These are phyloP conservation scores for Dascyllus trimaculatus DNA, from an alignment of 2,113 vertebrate species.

Conservation along the genomic window DNA sequence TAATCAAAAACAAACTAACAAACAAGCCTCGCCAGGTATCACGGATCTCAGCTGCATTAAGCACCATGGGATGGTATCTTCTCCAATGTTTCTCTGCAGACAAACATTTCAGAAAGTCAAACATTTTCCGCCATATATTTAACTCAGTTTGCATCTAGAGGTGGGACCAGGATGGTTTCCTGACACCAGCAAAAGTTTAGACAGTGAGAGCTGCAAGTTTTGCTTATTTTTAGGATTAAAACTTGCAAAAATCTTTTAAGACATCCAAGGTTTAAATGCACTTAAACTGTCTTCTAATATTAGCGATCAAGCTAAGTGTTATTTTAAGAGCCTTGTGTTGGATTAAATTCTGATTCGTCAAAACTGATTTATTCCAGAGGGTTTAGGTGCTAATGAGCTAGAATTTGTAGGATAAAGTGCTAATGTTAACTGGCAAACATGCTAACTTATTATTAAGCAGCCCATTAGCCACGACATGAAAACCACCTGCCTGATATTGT, in stretches of 20 bases:
- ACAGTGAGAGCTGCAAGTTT: background rate
- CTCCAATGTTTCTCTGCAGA: background rate
- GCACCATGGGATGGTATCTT: background rate
- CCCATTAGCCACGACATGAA: too few relatives aligned
- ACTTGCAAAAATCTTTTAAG: background rate
- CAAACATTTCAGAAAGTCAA: background rate
- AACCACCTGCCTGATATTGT: too few relatives aligned
- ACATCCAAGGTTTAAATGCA: too few relatives aligned
- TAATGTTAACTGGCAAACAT: constrained; percentile 1
- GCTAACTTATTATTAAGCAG: too few relatives aligned
- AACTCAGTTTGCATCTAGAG: background rate
- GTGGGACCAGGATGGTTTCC: background rate
- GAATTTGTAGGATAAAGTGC: background rate
- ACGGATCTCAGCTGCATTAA: background rate
- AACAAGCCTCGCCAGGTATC: background rate
- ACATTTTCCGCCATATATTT: too few relatives aligned
- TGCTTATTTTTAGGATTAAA: background rate
- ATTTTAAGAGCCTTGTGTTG: background rate
- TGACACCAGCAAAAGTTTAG: background rate
- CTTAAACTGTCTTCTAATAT: background rate
- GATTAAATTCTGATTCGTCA: background rate
- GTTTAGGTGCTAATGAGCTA: constrained; percentile 11
- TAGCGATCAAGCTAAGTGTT: background rate
- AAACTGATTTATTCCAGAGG: background rate
- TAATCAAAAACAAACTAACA: background rate